Evolutionary conservation across 92 coral and sea anemone genomes (phyloP).

Genomic region (Epizoanthus ramosus): DNA sequence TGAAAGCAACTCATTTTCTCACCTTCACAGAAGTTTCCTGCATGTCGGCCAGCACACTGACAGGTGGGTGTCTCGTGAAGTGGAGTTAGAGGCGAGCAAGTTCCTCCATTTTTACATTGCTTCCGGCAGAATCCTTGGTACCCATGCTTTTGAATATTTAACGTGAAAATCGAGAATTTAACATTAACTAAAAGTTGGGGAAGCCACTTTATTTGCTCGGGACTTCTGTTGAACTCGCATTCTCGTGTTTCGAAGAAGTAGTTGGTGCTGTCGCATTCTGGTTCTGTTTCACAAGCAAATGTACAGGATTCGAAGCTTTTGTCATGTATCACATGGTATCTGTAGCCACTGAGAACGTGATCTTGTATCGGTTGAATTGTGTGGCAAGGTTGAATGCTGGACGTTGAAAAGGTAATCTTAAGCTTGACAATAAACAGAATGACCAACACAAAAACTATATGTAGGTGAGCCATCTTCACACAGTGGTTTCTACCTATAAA

Average conservation of each 20-base stretch:
- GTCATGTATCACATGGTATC: background rate
- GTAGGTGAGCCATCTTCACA: background rate
- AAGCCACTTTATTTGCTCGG: background rate
- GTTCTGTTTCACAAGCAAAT: background rate
- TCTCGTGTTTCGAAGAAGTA: slow-evolving; percentile 6
- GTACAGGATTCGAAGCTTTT: background rate
- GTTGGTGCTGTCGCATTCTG: slow-evolving; percentile 14
- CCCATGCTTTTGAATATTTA: background rate
- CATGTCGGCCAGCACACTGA: background rate
- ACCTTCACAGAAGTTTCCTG: slow-evolving; percentile 8
- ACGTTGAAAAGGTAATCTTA: background rate
- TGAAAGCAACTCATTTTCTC: background rate
- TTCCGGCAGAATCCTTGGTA: background rate
- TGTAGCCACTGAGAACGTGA: background rate
- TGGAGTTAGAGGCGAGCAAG: background rate
- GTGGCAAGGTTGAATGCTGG: background rate
- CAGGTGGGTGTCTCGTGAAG: background rate
- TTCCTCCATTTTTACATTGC: background rate
- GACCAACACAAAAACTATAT: background rate
- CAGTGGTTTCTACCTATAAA: no score
- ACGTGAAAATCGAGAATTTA: slow-evolving; percentile 3
- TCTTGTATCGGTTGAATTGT: slow-evolving; percentile 10
- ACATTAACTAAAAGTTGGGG: background rate
- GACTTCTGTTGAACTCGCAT: background rate
- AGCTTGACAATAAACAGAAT: background rate